phyloP scores from a whole-genome alignment of 1,140 invertebrate genomes.

The Mesaphorura yosii region DNA sequence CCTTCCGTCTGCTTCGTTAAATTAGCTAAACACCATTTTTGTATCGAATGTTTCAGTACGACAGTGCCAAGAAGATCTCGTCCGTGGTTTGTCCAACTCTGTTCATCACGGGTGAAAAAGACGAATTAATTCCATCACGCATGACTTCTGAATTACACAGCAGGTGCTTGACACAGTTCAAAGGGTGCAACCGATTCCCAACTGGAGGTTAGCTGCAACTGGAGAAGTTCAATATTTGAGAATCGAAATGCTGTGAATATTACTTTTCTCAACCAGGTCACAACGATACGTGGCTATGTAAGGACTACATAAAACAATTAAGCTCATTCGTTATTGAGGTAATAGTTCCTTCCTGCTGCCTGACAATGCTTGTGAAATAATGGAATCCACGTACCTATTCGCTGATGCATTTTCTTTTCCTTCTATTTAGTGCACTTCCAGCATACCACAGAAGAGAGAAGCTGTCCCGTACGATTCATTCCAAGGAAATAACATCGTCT shows the following conservation, averaged over 20 bases:
- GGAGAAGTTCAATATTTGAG: too few relatives aligned
- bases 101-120: slow-evolving; percentile 67
- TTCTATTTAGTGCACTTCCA: slow-evolving; percentile 1
- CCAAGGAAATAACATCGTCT: too few relatives aligned
- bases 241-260: too few relatives aligned
- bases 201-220: too few relatives aligned
- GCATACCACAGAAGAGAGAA: too few relatives aligned
- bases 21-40: not conserved
- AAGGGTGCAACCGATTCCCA: slow-evolving; percentile 58
- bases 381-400: too few relatives aligned
- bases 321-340: slow-evolving; percentile 20
- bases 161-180: slow-evolving; percentile 46
- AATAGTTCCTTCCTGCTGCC: too few relatives aligned
- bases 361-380: too few relatives aligned
- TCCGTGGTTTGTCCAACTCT: slow-evolving; percentile 45
- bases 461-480: too few relatives aligned
- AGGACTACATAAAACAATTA: slow-evolving; percentile 18
- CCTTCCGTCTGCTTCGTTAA: not conserved
- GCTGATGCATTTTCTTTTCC: not conserved
- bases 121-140: slow-evolving; percentile 66
- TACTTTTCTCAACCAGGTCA: too few relatives aligned
- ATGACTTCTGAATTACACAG: slow-evolving; percentile 73
- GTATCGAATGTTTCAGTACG: slow-evolving; percentile 15
- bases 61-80: slow-evolving; percentile 21
- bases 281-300: slow-evolving; percentile 71